Evolutionary conservation across 2,888 invertebrate species (phyloP).

Genomic region (Helicoverpa assulta): DNA sequence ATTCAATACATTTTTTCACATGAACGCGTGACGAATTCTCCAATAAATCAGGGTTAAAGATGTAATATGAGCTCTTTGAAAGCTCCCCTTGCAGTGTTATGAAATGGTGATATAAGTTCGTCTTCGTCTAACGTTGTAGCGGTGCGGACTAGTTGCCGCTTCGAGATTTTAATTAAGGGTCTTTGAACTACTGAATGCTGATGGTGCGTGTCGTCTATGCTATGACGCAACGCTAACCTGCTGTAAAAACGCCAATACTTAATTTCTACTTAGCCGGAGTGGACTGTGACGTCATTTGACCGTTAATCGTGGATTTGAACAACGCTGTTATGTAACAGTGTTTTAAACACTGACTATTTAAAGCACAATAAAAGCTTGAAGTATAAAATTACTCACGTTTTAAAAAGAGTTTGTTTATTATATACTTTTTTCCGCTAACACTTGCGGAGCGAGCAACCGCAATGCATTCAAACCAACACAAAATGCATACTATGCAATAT

Average conservation of each 20-base stretch:
- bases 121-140: conserved; percentile 62
- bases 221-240: conserved; percentile 62
- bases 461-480: conserved; percentile 5
- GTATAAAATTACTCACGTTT: background rate
- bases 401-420: background rate
- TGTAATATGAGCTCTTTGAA: conserved; percentile 37
- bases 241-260: conserved; percentile 53
- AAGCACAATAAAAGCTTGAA: background rate
- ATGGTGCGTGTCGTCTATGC: conserved; percentile 66
- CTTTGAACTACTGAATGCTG: conserved; percentile 73
- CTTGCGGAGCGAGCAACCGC: background rate
- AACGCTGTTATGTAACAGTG: conserved; percentile 13
- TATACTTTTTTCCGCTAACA: background rate
- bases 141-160: conserved; percentile 67
- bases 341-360: background rate
- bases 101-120: conserved; percentile 49
- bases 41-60: conserved; percentile 38
- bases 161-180: conserved; percentile 75
- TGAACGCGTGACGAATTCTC: conserved; percentile 23
- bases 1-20: conserved; percentile 30
- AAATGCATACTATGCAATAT: conserved; percentile 20
- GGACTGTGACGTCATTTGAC: conserved; percentile 46
- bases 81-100: conserved; percentile 42
- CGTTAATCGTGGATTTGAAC: conserved; percentile 19
- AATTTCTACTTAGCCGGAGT: conserved; percentile 31